Base-by-base conservation (phyloP, 2,888 invertebrate genomes). In the Cheilosia urbana region DNA sequence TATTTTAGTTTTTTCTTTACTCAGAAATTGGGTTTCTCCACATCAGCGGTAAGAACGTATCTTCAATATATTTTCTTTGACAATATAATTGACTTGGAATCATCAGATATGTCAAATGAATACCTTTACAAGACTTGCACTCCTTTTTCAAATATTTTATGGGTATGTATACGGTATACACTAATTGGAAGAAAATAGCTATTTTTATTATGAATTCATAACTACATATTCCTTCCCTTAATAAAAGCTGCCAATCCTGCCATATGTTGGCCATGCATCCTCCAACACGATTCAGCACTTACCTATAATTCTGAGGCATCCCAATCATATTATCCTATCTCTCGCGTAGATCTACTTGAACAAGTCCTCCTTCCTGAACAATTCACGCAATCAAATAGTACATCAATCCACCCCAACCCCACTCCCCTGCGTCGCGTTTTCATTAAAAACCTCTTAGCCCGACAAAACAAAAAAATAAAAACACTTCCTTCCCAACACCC, bases 361-460 rank as follows among this genome's bases (percentile, higher is more conserved):
- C 58, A 65, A 42, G 51, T 76, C 19, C 55, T 53, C 17, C 13
- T 45, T 68, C 30, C 42, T 68, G 47, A 73, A 66, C 66, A 69
- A 63, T 75, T 81, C 73, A 79, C 81, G 62, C 80, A 71, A 71
- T 76, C 75, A 58, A 58, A 21, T 49, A 19, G 45, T 27, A 9
- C 47, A 45, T 40, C 53, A 37, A 63, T 53, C 37, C 17, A 19
- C 60, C 57, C 27, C 37, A 17, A 6, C 27, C 27, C 6, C 27
- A 27, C 27, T 47, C 17, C 30, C 30, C 53, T 51, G 34, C 34
- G 4, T 4, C 0, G 15, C 42, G 77, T 57, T 68, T 81, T 84
- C 84, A 84, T 84, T 80, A 84, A 84, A 84, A 80, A 84, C 84
- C 84, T 84, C 84, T 84, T 81, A 85, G 66, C 37, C 37, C 11